Percentiles rank a stretch among this genome's conserved stretches.
phyloP scores from a whole-genome alignment of 2,113 vertebrate species.

The Epinephelus moara region DNA sequence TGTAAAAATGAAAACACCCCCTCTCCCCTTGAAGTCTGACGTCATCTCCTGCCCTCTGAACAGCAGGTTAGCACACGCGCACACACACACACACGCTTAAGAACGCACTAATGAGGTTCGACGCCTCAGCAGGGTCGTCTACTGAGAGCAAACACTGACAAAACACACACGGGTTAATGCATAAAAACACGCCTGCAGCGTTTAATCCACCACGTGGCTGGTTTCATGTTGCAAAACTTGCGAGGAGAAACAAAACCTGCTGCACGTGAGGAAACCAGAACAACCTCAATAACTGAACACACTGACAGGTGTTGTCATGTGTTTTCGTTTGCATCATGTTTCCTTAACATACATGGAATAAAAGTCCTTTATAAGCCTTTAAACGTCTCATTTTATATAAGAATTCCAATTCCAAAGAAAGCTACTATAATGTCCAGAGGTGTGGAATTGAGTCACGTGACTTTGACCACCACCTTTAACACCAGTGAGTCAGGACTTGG shows the following conservation, averaged over 20 bases:
- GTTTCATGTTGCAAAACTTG: slow-evolving; percentile 25
- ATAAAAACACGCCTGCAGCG: slow-evolving; percentile 35
- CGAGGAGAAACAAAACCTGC: background rate
- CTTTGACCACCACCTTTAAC: too few species aligned
- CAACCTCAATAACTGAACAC: background rate
- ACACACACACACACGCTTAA: slow-evolving; percentile 7
- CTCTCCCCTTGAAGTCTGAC: slow-evolving; percentile 36
- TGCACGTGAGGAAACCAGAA: background rate
- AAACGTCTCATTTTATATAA: too few species aligned
- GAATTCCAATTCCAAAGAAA: too few species aligned
- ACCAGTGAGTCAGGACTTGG: too few species aligned
- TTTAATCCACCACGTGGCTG: slow-evolving; percentile 17
- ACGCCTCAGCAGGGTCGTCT: slow-evolving; percentile 57
- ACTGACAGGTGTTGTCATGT: background rate
- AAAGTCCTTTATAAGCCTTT: background rate
- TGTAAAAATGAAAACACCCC: slow-evolving; percentile 20
- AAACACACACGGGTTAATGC: slow-evolving; percentile 18
- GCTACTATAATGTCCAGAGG: too few species aligned
- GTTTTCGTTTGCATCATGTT: background rate
- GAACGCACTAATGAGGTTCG: slow-evolving; percentile 58
- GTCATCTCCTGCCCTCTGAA: slow-evolving; percentile 55
- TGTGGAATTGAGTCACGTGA: too few species aligned
- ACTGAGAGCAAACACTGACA: slow-evolving; percentile 41
- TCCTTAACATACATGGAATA: background rate
- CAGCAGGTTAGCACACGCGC: slow-evolving; percentile 35